Evolutionary conservation across 2,888 invertebrate genomes (phyloP).

Genomic region (Iselma pallidipennis): DNA sequence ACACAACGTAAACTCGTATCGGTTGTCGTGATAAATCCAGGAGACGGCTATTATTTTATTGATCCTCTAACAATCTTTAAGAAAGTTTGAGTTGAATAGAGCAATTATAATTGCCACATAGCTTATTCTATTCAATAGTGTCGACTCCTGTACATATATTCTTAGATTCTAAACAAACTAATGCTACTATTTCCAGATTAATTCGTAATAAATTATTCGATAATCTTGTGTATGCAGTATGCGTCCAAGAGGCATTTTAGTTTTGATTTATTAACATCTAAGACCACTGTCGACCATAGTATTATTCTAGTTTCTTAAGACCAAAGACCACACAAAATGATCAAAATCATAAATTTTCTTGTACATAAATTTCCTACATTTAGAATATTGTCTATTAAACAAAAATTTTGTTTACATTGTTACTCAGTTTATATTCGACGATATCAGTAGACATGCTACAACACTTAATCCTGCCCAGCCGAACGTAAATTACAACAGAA

Average conservation of each 20-base stretch:
- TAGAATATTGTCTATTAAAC: background rate
- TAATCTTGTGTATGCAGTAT: background rate
- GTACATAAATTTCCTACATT: too few species aligned
- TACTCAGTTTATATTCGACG: background rate
- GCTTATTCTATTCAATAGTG: background rate
- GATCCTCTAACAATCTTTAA: constrained; percentile 44
- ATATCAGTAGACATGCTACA: background rate
- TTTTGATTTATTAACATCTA: background rate
- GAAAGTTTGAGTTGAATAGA: constrained; percentile 30
- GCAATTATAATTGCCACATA: constrained; percentile 9
- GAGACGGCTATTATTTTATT: constrained; percentile 53
- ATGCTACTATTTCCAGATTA: background rate
- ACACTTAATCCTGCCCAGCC: constrained; percentile 19
- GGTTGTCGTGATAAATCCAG: constrained; percentile 52
- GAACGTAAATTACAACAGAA: constrained; percentile 21
- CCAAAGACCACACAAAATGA: background rate
- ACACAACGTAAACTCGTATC: constrained; percentile 40
- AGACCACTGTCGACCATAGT: background rate
- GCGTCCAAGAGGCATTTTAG: background rate
- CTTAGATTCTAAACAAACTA: too few species aligned
- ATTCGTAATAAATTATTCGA: background rate
- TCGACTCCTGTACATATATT: too few species aligned
- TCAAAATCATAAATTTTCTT: background rate
- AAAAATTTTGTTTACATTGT: constrained; percentile 4
- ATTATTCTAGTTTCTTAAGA: background rate